These are phyloP conservation scores for Hetaerina americana DNA, from an alignment of 1,140 invertebrate species.

Conservation along the genomic window DNA sequence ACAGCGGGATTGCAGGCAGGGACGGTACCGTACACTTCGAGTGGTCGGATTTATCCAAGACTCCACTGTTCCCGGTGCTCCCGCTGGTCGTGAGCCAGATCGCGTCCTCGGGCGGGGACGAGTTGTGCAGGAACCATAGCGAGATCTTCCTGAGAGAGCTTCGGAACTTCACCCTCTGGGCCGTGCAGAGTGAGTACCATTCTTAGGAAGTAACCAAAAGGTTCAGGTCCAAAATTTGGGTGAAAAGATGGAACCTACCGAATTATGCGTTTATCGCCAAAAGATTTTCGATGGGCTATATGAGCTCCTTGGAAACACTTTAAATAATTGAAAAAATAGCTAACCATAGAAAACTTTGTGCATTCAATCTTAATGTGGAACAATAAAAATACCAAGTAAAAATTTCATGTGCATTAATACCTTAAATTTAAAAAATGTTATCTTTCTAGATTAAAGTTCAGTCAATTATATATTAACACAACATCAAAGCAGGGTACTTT, in stretches of 20 bases:
- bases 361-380: neutral
- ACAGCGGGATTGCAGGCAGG: too few species aligned
- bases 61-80: neutral
- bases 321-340: neutral
- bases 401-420: too few species aligned
- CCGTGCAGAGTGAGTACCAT: conserved; percentile 23
- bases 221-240: neutral
- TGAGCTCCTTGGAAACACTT: neutral
- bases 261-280: neutral
- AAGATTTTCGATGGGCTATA: neutral
- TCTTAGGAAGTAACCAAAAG: neutral
- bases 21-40: too few species aligned
- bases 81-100: neutral
- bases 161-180: conserved; percentile 23
- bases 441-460: too few species aligned
- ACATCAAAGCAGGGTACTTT: too few species aligned
- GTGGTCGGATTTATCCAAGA: neutral
- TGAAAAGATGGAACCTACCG: neutral
- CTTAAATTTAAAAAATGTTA: too few species aligned
- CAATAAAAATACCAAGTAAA: neutral
- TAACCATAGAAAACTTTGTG: neutral
- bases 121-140: conserved; percentile 20
- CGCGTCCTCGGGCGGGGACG: conserved; percentile 8
- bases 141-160: conserved; percentile 19
- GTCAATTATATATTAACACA: too few species aligned